These are phyloP conservation scores for Scaptomyza tumidula DNA, from an alignment of 2,888 invertebrate species.

Conservation along the genomic window DNA sequence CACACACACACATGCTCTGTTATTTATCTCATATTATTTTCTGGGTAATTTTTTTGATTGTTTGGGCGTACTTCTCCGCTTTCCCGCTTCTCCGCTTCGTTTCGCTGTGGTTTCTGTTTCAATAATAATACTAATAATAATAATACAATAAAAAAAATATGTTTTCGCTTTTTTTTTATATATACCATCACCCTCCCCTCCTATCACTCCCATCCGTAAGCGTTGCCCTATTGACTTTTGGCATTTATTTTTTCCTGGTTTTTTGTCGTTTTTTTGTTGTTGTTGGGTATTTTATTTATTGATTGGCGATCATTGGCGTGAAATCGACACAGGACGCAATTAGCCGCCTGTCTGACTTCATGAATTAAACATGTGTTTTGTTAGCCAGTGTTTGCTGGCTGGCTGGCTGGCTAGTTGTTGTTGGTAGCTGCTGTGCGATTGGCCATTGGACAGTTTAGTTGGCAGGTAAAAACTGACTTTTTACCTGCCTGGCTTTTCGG, in stretches of 20 bases:
- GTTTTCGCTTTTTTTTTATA: constrained; percentile 36
- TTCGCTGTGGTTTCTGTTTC: constrained; percentile 60
- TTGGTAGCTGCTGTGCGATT: constrained; percentile 43
- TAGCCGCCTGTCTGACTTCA: constrained; percentile 56
- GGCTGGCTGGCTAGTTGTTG: constrained; percentile 15
- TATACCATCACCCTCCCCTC: not conserved
- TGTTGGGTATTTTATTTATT: constrained; percentile 63
- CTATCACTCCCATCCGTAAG: not conserved
- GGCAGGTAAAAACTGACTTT: constrained; percentile 46
- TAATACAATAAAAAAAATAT: constrained; percentile 55
- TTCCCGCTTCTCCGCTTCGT: not conserved
- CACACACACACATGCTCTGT: constrained; percentile 31
- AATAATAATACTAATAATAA: constrained; percentile 35
- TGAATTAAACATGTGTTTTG: constrained; percentile 60
- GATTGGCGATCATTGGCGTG: constrained; percentile 74
- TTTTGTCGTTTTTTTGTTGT: constrained; percentile 22
- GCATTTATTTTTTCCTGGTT: constrained; percentile 19
- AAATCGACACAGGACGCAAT: constrained; percentile 68
- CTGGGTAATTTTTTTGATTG: constrained; percentile 74
- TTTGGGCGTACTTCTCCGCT: constrained; percentile 46
- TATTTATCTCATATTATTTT: constrained; percentile 59
- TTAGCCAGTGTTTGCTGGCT: constrained; percentile 21
- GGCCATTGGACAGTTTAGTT: constrained; percentile 43
- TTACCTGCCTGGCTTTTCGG: constrained; percentile 36
- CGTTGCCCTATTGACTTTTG: constrained; percentile 49